phyloP scores from a whole-genome alignment of 1,140 invertebrate species.

The Periplaneta americana region DNA sequence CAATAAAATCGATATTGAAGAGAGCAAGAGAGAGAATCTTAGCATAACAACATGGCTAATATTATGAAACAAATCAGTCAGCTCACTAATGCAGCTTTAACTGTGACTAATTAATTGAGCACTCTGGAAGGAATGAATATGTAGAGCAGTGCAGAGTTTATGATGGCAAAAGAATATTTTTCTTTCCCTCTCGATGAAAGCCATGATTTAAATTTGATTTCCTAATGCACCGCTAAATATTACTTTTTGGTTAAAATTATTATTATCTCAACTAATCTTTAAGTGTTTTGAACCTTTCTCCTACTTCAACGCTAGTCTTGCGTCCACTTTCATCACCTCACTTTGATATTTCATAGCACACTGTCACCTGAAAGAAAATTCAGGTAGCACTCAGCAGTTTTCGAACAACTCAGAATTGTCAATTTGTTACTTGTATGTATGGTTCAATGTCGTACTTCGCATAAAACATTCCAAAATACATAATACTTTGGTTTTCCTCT shows the following conservation, averaged over 20 bases:
- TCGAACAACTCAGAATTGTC: background rate
- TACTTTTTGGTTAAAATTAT: constrained; percentile 10
- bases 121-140: constrained; percentile 16
- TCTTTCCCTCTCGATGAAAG: background rate
- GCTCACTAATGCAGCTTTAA: constrained; percentile 6
- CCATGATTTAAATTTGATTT: constrained; percentile 5
- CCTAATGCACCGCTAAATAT: constrained; percentile 6
- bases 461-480: background rate
- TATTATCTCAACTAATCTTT: background rate
- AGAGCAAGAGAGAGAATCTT: constrained; percentile 6
- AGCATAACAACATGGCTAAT: constrained; percentile 10
- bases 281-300: background rate
- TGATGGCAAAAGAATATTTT: constrained; percentile 2
- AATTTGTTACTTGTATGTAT: background rate
- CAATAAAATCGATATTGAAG: constrained; percentile 4
- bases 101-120: constrained; percentile 10
- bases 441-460: background rate
- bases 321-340: background rate
- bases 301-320: background rate
- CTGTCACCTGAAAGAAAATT: background rate
- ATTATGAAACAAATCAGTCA: constrained; percentile 3
- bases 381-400: background rate
- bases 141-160: constrained; percentile 11
- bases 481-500: background rate
- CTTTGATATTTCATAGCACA: background rate